Percentiles rank a stretch among this genome's conserved stretches.
Conservation (phyloP, 2,888 invertebrate species). For the Hyppa rectilinea region DNA sequence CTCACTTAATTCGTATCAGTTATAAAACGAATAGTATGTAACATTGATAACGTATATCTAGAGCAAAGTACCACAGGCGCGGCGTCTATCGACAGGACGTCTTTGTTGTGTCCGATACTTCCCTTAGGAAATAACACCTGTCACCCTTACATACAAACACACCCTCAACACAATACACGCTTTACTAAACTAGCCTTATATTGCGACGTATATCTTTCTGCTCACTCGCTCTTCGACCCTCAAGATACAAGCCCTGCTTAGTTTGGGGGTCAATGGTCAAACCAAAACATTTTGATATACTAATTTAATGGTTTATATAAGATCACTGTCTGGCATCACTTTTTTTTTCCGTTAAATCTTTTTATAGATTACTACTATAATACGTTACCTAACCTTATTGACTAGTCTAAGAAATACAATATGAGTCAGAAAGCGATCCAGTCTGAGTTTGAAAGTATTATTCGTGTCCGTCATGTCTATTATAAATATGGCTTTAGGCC, state of each 20-base stretch:
- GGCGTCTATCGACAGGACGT: background rate
- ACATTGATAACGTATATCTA: slow-evolving; percentile 11
- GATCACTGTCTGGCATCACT: background rate
- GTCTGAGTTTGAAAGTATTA: slow-evolving; percentile 8
- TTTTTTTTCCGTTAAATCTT: background rate
- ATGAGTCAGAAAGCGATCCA: too few relatives aligned
- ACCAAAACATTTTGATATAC: background rate
- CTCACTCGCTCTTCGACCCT: background rate
- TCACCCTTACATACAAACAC: too few relatives aligned
- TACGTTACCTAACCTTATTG: background rate
- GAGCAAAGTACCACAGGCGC: background rate
- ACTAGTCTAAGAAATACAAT: background rate
- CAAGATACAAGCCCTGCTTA: background rate
- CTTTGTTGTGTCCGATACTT: background rate
- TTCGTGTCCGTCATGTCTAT: background rate
- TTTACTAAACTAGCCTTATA: background rate
- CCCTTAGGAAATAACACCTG: too few relatives aligned
- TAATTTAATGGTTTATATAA: background rate
- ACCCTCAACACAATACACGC: background rate
- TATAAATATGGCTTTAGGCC: background rate
- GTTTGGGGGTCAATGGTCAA: background rate
- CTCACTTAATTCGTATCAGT: slow-evolving; percentile 1
- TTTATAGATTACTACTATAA: background rate
- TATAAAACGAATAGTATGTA: slow-evolving; percentile 2
- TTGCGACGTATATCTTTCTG: background rate